These are phyloP conservation scores for Petrophora chlorosata DNA, from an alignment of 2,888 invertebrate species.

Conservation along the genomic window DNA sequence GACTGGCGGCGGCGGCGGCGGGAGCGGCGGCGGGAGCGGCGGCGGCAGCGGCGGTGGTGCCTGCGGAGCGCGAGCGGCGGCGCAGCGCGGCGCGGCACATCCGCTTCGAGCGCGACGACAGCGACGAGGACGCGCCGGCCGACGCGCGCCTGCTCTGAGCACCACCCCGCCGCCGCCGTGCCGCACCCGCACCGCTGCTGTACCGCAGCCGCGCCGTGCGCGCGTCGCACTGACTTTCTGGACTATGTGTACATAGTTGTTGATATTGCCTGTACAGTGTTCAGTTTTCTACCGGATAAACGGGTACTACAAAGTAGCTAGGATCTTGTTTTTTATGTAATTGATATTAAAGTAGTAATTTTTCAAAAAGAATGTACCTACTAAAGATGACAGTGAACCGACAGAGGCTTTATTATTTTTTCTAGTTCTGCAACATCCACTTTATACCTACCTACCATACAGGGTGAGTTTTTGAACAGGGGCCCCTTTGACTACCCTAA, in stretches of 20 bases:
- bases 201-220: conserved; percentile 16
- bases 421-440: too few relatives aligned
- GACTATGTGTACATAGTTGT: conserved; percentile 12
- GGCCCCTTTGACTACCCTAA: too few relatives aligned
- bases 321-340: too few relatives aligned
- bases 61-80: conserved; percentile 35
- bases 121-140: conserved; percentile 73
- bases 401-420: too few relatives aligned
- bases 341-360: too few relatives aligned
- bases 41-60: conserved; percentile 30
- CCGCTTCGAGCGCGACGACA: conserved; percentile 73
- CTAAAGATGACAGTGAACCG: too few relatives aligned
- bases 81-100: conserved; percentile 58
- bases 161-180: conserved; percentile 18
- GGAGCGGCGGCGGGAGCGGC: conserved; percentile 31
- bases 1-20: conserved; percentile 85
- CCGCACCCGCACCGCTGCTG: conserved; percentile 17
- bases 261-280: conserved; percentile 6
- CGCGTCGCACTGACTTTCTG: background rate
- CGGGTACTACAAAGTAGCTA: conserved; percentile 5
- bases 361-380: too few relatives aligned
- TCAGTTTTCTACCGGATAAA: background rate
- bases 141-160: conserved; percentile 61
- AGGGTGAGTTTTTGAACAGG: too few relatives aligned
- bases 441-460: too few relatives aligned